phyloP scores from a whole-genome alignment of 2,888 invertebrate genomes.

The Philereme vetulata region DNA sequence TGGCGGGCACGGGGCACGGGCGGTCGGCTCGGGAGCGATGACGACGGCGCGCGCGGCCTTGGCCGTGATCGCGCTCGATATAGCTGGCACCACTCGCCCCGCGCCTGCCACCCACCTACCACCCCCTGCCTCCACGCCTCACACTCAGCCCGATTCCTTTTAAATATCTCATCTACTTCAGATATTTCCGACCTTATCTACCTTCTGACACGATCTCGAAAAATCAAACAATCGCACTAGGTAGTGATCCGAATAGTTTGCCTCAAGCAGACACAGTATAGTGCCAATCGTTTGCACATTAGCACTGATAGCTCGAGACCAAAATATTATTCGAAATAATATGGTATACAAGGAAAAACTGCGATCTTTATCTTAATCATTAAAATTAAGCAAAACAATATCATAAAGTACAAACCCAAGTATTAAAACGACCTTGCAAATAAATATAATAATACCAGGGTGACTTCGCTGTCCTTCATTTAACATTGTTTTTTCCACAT shows the following conservation, averaged over 20 bases:
- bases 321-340: constrained; percentile 3
- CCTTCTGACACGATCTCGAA: constrained; percentile 3
- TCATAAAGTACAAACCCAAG: constrained; percentile 27
- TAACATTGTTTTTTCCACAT: constrained; percentile 36
- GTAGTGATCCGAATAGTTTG: no score
- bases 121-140: constrained; percentile 47
- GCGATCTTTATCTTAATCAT: constrained; percentile 9
- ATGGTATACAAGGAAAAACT: constrained; percentile 4
- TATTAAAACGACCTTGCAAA: constrained; percentile 36
- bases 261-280: no score
- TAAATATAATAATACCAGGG: constrained; percentile 31
- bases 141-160: constrained; percentile 52
- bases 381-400: constrained; percentile 26
- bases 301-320: constrained; percentile 2
- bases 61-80: constrained; percentile 83
- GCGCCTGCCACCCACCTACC: constrained; percentile 39
- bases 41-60: constrained; percentile 72
- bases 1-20: constrained; percentile 40
- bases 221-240: neutral
- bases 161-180: constrained; percentile 54
- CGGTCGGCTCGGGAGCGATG: constrained; percentile 52
- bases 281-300: constrained; percentile 2
- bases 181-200: constrained; percentile 50
- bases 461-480: constrained; percentile 39
- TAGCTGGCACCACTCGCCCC: constrained; percentile 61